These are phyloP conservation scores for Cyprinodon brontotheroides DNA, from an alignment of 2,113 vertebrate genomes.

Conservation along the genomic window DNA sequence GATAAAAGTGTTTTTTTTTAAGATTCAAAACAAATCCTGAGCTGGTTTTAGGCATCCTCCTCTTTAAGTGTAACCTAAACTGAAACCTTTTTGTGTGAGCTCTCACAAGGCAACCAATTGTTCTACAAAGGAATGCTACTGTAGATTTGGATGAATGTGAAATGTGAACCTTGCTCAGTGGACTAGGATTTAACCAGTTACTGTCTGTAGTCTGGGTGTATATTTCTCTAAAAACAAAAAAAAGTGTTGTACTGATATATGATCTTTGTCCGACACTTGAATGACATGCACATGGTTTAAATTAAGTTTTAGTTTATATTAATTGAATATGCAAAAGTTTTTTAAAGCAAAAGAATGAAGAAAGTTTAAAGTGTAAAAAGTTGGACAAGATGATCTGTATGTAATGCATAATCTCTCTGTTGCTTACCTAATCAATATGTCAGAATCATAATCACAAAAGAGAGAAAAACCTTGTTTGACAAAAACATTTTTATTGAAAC, in stretches of 20 bases:
- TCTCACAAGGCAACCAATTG: slow-evolving; percentile 19
- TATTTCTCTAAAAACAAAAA: background rate
- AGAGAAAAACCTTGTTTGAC: background rate
- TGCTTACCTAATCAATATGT: background rate
- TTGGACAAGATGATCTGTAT: background rate
- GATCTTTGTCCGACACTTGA: background rate
- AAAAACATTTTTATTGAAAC: slow-evolving; percentile 1
- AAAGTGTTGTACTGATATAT: background rate
- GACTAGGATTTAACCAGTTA: background rate
- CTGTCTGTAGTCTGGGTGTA: background rate
- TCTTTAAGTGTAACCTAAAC: background rate
- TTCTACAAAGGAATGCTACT: slow-evolving; percentile 1
- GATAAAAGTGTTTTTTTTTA: no score
- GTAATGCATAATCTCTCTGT: background rate
- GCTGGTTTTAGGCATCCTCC: background rate
- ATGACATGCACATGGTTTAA: background rate
- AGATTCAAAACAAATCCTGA: background rate
- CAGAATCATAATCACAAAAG: background rate
- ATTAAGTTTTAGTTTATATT: background rate
- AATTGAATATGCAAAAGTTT: background rate
- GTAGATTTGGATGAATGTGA: background rate
- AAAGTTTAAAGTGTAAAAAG: background rate
- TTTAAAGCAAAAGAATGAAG: background rate
- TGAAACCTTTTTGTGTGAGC: background rate
- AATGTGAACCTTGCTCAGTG: background rate